A percentile compares a stretch with the other conserved stretches of the same genome.
phyloP scores from a whole-genome alignment of 2,888 invertebrate genomes.

The Drosophila parthenogenetica region DNA sequence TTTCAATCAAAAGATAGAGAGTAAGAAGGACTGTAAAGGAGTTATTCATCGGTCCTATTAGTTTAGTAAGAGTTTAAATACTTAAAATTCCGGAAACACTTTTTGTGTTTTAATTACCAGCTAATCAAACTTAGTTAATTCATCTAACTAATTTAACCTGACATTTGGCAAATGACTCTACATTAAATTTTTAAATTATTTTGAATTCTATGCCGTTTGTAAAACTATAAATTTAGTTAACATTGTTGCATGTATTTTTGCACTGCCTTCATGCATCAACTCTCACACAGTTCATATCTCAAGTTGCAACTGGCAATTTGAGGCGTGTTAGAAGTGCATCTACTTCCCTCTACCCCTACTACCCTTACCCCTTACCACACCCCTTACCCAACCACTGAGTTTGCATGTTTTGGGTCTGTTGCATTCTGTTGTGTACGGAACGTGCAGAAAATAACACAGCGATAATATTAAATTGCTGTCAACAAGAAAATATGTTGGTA shows the following conservation, averaged over 20 bases:
- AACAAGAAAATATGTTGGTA: constrained; percentile 78
- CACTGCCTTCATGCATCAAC: not conserved
- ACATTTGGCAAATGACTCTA: no score
- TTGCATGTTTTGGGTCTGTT: constrained; percentile 67
- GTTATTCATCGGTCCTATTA: no score
- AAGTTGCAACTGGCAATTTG: constrained; percentile 24
- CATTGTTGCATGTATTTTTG: not conserved
- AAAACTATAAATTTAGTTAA: not conserved
- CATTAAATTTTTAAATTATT: not conserved
- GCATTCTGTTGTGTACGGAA: constrained; percentile 40
- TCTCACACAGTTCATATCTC: constrained; percentile 12
- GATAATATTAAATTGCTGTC: constrained; percentile 79
- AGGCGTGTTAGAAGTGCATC: constrained; percentile 7
- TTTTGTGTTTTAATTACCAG: no score
- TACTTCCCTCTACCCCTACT: not conserved
- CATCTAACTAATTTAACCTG: not conserved
- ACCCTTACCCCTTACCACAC: not conserved
- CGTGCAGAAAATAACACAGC: constrained; percentile 79
- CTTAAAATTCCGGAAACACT: no score
- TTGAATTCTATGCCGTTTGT: not conserved
- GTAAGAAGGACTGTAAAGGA: no score
- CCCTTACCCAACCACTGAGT: not conserved
- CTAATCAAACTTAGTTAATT: not conserved
- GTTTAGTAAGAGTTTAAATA: no score
- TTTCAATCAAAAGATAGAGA: no score